A percentile compares a stretch with the other conserved stretches of the same genome.
Evolutionary conservation across 2,888 invertebrate genomes (phyloP).

Genomic region (Bombylius discolor): DNA sequence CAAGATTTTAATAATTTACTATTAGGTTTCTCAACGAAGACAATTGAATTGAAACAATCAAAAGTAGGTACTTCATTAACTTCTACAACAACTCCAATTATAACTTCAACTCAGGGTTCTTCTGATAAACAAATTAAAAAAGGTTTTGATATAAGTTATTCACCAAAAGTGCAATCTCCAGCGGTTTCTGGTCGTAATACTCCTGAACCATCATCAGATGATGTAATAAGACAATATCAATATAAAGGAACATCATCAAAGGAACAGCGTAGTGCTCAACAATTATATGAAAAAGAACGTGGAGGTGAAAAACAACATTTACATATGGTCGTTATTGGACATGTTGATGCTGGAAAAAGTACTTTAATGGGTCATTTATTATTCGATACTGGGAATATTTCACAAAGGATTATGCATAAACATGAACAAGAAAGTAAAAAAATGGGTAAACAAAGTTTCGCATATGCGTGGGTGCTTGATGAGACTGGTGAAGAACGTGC

Average conservation of each 20-base stretch:
- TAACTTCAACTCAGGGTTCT: not conserved
- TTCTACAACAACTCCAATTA: not conserved
- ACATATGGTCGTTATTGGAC: slow-evolving; percentile 86
- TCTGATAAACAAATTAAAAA: slow-evolving; percentile 7
- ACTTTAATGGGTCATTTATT: slow-evolving; percentile 86
- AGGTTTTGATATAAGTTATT: slow-evolving; percentile 28
- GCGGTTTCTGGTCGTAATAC: slow-evolving; percentile 45
- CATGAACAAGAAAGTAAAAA: slow-evolving; percentile 96
- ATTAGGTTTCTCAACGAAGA: not conserved
- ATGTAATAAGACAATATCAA: slow-evolving; percentile 11
- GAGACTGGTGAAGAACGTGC: slow-evolving; percentile 95
- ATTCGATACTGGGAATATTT: slow-evolving; percentile 74
- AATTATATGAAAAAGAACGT: slow-evolving; percentile 58
- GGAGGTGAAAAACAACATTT: slow-evolving; percentile 72
- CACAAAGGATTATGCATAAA: slow-evolving; percentile 82
- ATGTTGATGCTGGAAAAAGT: slow-evolving; percentile 54
- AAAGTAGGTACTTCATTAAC: no score
- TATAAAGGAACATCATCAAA: slow-evolving; percentile 19
- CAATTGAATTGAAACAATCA: not conserved
- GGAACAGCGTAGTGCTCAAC: slow-evolving; percentile 37
- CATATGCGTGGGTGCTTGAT: slow-evolving; percentile 98
- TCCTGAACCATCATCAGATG: slow-evolving; percentile 28
- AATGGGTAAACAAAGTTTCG: slow-evolving; percentile 93
- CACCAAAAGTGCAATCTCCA: slow-evolving; percentile 59
- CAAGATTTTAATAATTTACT: no score